Evolutionary conservation across 2,113 vertebrate genomes (phyloP), one percentile per base, ranked within the genome.

Genomic region (Lepus timidus): DNA sequence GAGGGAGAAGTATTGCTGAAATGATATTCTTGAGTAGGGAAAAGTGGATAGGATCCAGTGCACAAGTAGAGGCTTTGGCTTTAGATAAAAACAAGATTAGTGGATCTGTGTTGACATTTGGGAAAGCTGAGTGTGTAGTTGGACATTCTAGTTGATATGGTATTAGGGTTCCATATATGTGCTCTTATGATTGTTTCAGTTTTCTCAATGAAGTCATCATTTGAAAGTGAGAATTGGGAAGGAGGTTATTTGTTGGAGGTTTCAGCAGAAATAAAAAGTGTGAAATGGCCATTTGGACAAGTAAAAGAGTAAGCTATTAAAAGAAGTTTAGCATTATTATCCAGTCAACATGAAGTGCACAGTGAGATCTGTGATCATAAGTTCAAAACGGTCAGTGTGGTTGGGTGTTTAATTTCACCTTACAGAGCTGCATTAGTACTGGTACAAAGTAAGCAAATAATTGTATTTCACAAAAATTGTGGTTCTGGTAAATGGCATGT

Each of bases 381-480:
- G 84, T 73, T 95, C 23, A 87, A 92, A 92, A 80, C 76, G 29
- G 39, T 87, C 44, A 93, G 6, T 84, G 67, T 71, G 31, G 20
- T 80, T 95, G 17, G 65, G 16, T 62, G 16, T 88, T 92, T 73
- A 92, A 85, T 92, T 88, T 85, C 16, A 92, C 65, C 27, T 73
- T 27, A 4, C 58, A 65, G 29, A 79, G 19, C 17, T 88, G 25
- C 22, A 25, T 61, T 22, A 52, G 25, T 70, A 85, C 27, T 84
- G 85, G 25, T 73, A 2, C 8, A 86, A 39, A 36, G 29, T 75
- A 64, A 1, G n/a, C 51, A 67, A 85, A 79, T 78, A 78, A 78
- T 74, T 80, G 12, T 1, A 75, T 90, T 95, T 83, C 64, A 90
- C 44, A 19, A 83, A 12, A 91, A 89, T 62, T 85, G 23, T 80